Percentiles rank a stretch among this genome's conserved stretches.
These are phyloP conservation scores for Norana najaformis DNA, from an alignment of 2,888 invertebrate species.

Conservation along the genomic window DNA sequence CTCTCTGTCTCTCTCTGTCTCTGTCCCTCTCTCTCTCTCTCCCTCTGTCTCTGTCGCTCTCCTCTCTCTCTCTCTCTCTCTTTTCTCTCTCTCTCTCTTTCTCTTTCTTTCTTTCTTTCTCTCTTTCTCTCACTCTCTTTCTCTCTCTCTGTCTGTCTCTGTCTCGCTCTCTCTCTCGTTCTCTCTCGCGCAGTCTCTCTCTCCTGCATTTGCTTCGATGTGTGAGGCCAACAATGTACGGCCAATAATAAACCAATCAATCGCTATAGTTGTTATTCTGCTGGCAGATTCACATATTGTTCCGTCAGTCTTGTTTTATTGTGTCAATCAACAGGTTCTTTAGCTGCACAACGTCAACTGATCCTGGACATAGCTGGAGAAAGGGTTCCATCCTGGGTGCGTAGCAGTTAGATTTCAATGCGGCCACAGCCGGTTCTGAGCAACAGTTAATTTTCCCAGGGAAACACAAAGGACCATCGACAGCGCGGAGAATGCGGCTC, in stretches of 20 bases:
- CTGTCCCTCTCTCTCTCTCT: slow-evolving; percentile 26
- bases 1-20: slow-evolving; percentile 15
- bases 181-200: slow-evolving; percentile 16
- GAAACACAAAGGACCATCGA: background rate
- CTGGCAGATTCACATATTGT: background rate
- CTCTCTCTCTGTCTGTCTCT: slow-evolving; percentile 24
- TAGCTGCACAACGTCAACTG: background rate
- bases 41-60: background rate
- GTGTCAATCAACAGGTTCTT: background rate
- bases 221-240: background rate
- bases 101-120: background rate
- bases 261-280: background rate
- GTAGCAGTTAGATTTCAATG: background rate
- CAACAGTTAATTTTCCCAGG: slow-evolving; percentile 1
- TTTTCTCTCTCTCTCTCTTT: background rate
- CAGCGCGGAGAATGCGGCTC: background rate
- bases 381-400: background rate
- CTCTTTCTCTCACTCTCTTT: slow-evolving; percentile 27
- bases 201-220: background rate
- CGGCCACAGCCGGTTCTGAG: background rate
- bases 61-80: slow-evolving; percentile 16
- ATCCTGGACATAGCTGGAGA: background rate
- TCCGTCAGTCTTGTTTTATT: background rate
- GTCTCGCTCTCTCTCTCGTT: slow-evolving; percentile 27
- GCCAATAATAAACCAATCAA: background rate